Percentiles rank a stretch among this genome's conserved stretches.
Conservation (phyloP, 2,888 invertebrate species). For the Drosophila robusta region DNA sequence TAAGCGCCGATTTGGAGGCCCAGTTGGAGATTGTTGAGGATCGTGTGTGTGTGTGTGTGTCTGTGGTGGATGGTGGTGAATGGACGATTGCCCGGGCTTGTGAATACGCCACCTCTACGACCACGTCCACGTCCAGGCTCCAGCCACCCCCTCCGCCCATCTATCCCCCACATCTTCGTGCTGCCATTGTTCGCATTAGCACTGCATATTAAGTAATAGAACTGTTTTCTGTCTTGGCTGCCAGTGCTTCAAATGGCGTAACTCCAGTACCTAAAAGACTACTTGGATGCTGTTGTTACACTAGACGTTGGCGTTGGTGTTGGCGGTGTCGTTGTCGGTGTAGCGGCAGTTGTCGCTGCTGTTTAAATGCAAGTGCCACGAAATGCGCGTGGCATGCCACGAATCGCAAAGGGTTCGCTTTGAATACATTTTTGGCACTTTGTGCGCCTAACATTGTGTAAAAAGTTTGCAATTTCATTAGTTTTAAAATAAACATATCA, state of each 20-base stretch:
- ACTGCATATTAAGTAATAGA: conserved; percentile 79
- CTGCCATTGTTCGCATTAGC: conserved; percentile 75
- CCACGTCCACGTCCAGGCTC: conserved; percentile 5
- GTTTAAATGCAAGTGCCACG: conserved; percentile 50
- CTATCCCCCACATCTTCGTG: conserved; percentile 50
- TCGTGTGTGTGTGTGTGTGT: conserved; percentile 2
- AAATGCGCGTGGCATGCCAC: conserved; percentile 39
- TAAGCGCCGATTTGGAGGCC: conserved; percentile 17
- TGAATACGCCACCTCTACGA: conserved; percentile 23
- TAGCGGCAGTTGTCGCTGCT: conserved; percentile 18
- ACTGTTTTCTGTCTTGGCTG: conserved; percentile 63
- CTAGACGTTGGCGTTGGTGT: conserved; percentile 4
- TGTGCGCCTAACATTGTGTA: neutral
- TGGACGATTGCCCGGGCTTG: conserved; percentile 29
- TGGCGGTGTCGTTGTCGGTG: conserved; percentile 28
- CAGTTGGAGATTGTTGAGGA: conserved; percentile 29
- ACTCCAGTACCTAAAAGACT: conserved; percentile 39
- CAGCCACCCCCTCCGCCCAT: neutral
- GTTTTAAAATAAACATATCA: too few relatives aligned
- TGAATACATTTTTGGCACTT: neutral
- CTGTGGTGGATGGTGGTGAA: conserved; percentile 36
- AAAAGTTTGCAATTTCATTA: too few relatives aligned
- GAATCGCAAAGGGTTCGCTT: conserved; percentile 25
- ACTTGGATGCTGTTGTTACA: conserved; percentile 32
- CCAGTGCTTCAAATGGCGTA: conserved; percentile 56